Evolutionary conservation across 1,140 invertebrate species (phyloP).

Genomic region (Atta colombica): DNA sequence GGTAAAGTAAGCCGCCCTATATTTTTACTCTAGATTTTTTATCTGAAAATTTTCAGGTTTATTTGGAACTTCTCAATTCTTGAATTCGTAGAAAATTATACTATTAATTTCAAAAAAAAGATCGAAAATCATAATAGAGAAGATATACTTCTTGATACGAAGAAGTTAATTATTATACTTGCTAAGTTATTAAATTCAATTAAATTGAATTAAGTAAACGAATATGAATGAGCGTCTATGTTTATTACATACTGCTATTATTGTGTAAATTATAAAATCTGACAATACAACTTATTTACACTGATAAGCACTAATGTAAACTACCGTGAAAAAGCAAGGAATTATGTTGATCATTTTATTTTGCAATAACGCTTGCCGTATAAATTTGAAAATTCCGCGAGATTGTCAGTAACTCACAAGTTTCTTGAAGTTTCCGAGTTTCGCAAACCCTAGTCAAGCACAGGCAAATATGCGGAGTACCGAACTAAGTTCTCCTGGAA

Average conservation of each 20-base stretch:
- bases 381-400: constrained; percentile 60
- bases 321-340: background rate
- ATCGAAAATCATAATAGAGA: background rate
- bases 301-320: constrained; percentile 4
- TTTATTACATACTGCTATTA: background rate
- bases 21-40: too few relatives aligned
- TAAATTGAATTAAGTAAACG: background rate
- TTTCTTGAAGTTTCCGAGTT: constrained; percentile 55
- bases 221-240: background rate
- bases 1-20: too few relatives aligned
- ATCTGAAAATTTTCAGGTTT: too few relatives aligned
- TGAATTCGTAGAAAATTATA: too few relatives aligned
- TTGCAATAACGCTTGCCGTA: constrained; percentile 38
- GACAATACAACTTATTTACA: background rate
- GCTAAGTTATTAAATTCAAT: background rate
- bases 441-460: constrained; percentile 50
- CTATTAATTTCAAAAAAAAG: background rate
- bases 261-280: background rate
- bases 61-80: too few relatives aligned
- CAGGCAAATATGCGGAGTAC: constrained; percentile 60
- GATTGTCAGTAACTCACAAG: constrained; percentile 56
- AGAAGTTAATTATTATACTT: background rate
- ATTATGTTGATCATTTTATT: constrained; percentile 49
- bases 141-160: background rate
- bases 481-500: constrained; percentile 42